Evolutionary conservation across 2,888 invertebrate genomes (phyloP), one percentile per base, ranked within the genome.

Genomic region (Limulus polyphemus): DNA sequence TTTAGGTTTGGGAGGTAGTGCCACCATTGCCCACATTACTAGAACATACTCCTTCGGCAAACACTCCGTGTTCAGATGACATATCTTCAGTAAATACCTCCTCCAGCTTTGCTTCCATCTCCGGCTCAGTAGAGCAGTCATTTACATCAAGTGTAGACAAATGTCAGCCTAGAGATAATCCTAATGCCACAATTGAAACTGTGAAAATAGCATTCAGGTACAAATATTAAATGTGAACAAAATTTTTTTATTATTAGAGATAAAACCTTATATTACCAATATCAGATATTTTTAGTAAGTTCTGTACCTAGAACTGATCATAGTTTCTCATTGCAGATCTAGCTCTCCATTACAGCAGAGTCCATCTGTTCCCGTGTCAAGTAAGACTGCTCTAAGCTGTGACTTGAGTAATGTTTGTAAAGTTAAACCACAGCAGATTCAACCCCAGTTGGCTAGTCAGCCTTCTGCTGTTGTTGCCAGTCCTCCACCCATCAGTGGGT

Each of bases 361-460:
- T 32, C 7, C 32, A 2, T 7, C 32, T 32, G 32, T 32, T 32
- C 32, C 32, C 7, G 32, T 32, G 32, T 2, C 32, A 32, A 32
- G 32, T 32, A 32, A 32, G 32, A 32, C 32, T 32, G 32, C 32
- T 7, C 32, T 32, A 2, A 32, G 32, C 32, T 32, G 32, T 32
- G 32, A 32, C 3, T 2, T 32, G 32, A 32, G n/a, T 59, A 77
- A 76, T 65, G 75, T 77, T 14, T 76, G 77, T 69, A 75, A 84
- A 82, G 89, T 89, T 72, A 89, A 90, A 77, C 89, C 89, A 62
- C 90, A 91, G 75, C 91, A 90, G 77, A 83, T 89, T 70, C 72
- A 72, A 57, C 64, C 63, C 64, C 69, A 64, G 50, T n/a, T 54
- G 11, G 54, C 16, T 7, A 9, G 32, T 54, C 64, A 66, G 49